Evolutionary conservation across 2,113 vertebrate species (phyloP).

Genomic region (Ancistrus triradiatus): DNA sequence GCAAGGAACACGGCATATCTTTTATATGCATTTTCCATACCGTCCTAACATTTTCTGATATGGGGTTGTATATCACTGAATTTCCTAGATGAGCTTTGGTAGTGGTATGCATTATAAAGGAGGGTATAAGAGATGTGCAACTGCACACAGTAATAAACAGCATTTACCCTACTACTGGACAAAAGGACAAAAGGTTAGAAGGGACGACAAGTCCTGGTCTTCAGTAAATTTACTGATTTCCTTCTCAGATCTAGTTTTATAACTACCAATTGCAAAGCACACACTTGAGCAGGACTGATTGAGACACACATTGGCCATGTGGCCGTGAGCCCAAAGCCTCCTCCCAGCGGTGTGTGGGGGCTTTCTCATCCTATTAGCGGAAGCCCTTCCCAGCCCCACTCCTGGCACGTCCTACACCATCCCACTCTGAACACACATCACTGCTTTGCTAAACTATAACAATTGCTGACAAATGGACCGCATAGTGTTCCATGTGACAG

Average conservation of each 20-base stretch:
- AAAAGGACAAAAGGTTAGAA: too few species aligned
- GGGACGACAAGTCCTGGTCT: background rate
- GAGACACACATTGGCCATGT: constrained; percentile 21
- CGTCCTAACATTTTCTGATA: too few species aligned
- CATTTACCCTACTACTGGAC: too few species aligned
- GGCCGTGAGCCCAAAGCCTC: constrained; percentile 25
- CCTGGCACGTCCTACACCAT: constrained; percentile 25
- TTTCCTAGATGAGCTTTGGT: too few species aligned
- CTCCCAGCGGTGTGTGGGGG: constrained; percentile 36
- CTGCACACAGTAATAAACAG: background rate
- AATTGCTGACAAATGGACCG: constrained; percentile 92
- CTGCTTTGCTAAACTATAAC: constrained; percentile 82
- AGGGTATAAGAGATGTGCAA: too few species aligned
- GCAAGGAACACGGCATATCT: too few species aligned
- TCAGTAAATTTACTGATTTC: background rate
- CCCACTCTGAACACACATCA: constrained; percentile 69
- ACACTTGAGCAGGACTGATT: constrained; percentile 18
- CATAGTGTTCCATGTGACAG: constrained; percentile 68
- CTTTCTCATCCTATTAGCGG: constrained; percentile 60
- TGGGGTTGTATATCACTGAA: too few species aligned
- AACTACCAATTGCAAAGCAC: background rate
- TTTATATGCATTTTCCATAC: too few species aligned
- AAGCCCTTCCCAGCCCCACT: constrained; percentile 50
- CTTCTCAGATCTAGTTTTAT: background rate
- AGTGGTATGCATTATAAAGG: too few species aligned